These are phyloP conservation scores for Emydocephalus ijimae DNA, from an alignment of 2,113 vertebrate genomes.

Conservation along the genomic window DNA sequence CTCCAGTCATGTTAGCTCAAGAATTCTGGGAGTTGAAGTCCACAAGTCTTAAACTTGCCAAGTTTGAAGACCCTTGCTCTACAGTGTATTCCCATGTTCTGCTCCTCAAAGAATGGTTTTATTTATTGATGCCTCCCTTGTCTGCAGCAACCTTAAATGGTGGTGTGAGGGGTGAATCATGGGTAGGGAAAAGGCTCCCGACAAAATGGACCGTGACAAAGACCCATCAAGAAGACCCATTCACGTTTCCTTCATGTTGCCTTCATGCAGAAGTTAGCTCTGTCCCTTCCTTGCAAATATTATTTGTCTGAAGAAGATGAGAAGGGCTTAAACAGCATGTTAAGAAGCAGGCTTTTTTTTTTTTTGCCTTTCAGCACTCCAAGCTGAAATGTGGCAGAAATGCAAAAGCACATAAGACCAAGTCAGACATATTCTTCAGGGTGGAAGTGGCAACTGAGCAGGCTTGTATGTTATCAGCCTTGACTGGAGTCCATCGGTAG, in stretches of 20 bases:
- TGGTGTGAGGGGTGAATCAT: neutral
- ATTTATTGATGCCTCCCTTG: neutral
- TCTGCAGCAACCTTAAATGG: neutral
- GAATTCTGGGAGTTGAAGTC: too few relatives aligned
- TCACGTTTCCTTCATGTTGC: neutral
- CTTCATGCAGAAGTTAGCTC: neutral
- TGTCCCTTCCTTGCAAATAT: neutral
- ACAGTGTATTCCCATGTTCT: neutral
- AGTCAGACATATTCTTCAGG: neutral
- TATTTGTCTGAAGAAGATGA: neutral
- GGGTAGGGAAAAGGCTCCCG: neutral
- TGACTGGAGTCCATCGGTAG: neutral
- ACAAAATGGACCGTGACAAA: neutral
- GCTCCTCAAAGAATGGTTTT: neutral
- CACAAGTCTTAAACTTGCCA: too few relatives aligned
- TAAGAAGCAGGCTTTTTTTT: neutral
- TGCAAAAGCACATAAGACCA: neutral
- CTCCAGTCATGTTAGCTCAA: too few relatives aligned
- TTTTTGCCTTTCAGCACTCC: neutral
- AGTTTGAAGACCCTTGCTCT: too few relatives aligned
- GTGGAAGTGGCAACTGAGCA: neutral
- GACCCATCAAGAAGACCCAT: neutral
- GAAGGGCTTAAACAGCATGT: neutral
- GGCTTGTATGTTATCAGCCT: neutral
- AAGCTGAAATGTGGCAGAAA: neutral